Conservation (phyloP, 2,113 vertebrate genomes). For the Phaethon lepturus region DNA sequence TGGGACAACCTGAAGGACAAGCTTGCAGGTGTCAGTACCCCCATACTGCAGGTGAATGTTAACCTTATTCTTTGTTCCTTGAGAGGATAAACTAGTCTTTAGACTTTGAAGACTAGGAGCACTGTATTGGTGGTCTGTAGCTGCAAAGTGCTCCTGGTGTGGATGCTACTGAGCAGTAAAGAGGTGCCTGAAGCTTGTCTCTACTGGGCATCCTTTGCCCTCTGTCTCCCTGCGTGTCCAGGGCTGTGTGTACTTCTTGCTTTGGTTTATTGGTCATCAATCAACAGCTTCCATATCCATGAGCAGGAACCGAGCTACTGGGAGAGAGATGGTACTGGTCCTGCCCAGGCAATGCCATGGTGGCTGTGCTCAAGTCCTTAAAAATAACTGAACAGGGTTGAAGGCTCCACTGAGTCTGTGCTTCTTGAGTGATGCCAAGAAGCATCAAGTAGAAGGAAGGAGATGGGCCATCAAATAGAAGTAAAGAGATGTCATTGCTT, state of each 20-base stretch:
- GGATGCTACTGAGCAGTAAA: not conserved
- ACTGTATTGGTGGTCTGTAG: not conserved
- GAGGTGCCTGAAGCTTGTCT: not conserved
- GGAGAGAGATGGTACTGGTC: not conserved
- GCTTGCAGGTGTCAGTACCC: too few relatives aligned
- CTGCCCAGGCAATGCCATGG: not conserved
- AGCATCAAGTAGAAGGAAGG: not conserved
- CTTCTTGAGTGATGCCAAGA: not conserved
- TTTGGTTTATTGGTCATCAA: not conserved
- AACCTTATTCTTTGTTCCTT: not conserved
- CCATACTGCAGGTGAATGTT: not conserved
- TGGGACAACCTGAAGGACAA: too few relatives aligned
- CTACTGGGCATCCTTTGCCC: not conserved
- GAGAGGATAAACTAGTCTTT: not conserved
- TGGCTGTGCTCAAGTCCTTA: not conserved
- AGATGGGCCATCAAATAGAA: not conserved
- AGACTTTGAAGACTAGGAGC: not conserved
- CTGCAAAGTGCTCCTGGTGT: not conserved
- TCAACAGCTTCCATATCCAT: not conserved
- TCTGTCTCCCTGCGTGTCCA: fast-evolving
- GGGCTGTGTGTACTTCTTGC: too few relatives aligned
- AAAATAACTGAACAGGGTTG: not conserved
- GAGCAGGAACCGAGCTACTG: not conserved
- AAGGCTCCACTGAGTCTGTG: not conserved
- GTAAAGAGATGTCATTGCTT: not conserved